Base-by-base conservation (phyloP, 2,113 vertebrate genomes). In the Crypturellus undulatus region DNA sequence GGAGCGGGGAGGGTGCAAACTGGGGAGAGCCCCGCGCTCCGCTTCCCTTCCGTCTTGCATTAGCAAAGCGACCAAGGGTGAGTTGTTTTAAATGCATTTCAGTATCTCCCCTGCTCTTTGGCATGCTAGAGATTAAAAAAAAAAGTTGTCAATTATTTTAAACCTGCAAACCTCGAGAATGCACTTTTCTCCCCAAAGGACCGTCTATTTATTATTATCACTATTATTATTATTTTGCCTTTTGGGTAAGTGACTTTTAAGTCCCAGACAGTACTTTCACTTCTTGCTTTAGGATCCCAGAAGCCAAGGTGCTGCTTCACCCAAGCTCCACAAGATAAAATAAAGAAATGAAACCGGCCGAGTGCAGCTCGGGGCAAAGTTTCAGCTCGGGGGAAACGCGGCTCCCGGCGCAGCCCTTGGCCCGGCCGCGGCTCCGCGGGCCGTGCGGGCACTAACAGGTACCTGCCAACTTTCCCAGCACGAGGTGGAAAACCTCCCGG, bases 331-430 rank as follows among this genome's bases (percentile, higher is more conserved):
- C 92, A 94, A 97, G 97, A 97, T 97, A 97, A 98, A 98, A 98
- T 96, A 98, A 97, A 98, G 98, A 98, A 98, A 98, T 98, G 98
- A 98, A 98, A 98, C 97, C 96, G 92, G 72, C 95, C 96, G 96
- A 97, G 96, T 95, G 97, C 21, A 49, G 49, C 49, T 22, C 49
- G 49, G 49, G 98, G 93, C 86, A 98, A 97, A 98, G 95, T 98
- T 98, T 98, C 96, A 97, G 95, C 93, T 96, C 97, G 97, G 97
- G 96, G 98, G 97, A 97, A 97, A 49, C 49, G 49, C 49, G 49
- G 49, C 21, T 49, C 52, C 77, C 94, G 69, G 70, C 75, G n/a
- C 65, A 75, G 21, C 90, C 82, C 95, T 77, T 94, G 96, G 89
- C 89, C 94, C 96, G 60, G 64, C 89, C 96, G 56, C 89, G 91